Conservation (phyloP, 2,888 invertebrate genomes). For the Branchellion lobata region DNA sequence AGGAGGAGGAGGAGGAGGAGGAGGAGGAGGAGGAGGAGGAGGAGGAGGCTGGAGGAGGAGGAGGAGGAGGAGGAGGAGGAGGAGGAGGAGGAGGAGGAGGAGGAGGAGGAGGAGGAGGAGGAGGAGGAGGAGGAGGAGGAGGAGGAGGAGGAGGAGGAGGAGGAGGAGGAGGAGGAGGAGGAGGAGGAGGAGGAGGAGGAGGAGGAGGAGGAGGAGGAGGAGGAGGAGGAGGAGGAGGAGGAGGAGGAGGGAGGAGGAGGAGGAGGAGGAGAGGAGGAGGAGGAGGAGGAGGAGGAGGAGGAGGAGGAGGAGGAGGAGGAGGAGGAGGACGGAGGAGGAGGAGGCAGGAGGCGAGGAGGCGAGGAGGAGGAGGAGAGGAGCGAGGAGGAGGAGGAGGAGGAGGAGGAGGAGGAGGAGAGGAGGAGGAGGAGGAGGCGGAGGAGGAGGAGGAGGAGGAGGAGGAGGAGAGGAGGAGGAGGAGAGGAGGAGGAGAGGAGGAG, state of each 20-base stretch:
- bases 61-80: too few species aligned
- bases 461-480: conserved; percentile 23
- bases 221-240: not conserved
- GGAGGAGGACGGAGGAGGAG: too few species aligned
- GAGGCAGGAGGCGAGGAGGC: too few species aligned
- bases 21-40: not conserved
- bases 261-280: not conserved
- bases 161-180: not conserved
- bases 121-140: too few species aligned
- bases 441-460: conserved; percentile 34
- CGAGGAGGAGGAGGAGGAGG: conserved; percentile 15
- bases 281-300: conserved; percentile 34
- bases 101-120: too few species aligned
- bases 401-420: conserved; percentile 27
- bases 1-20: not conserved
- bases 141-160: not conserved
- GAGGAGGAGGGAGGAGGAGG: not conserved
- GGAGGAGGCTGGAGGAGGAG: too few species aligned
- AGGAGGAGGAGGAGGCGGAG: too few species aligned
- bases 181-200: not conserved
- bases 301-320: conserved; percentile 29
- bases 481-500: too few species aligned
- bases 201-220: not conserved
- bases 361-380: conserved; percentile 18
- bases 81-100: too few species aligned